Percentiles rank a stretch among this genome's conserved stretches.
Conservation (phyloP, 2,888 invertebrate genomes). For the Cyclophora albipunctata region DNA sequence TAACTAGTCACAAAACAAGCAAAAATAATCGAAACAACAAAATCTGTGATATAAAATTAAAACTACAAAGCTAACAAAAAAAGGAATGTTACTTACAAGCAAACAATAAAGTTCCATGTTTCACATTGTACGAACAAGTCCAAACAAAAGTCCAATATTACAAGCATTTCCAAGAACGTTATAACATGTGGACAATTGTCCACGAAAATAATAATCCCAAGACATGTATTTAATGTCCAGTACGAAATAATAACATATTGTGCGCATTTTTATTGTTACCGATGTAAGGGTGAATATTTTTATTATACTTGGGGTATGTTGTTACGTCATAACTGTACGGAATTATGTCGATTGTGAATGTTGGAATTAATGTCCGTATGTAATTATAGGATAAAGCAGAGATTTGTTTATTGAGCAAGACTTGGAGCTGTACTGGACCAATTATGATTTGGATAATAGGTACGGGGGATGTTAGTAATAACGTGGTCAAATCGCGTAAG, state of each 20-base stretch:
- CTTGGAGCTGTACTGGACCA: no score
- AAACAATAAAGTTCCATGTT: constrained; percentile 1
- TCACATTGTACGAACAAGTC: constrained; percentile 12
- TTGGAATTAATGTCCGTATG: no score
- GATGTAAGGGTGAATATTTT: constrained; percentile 17
- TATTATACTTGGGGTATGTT: neutral
- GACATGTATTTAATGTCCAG: constrained; percentile 39
- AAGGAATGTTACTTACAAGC: no score
- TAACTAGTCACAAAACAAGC: neutral
- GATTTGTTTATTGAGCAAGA: no score
- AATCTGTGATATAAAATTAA: no score
- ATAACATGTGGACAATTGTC: constrained; percentile 47
- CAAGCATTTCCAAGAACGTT: constrained; percentile 30
- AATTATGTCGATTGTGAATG: no score
- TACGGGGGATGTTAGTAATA: no score
- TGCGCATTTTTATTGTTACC: constrained; percentile 25
- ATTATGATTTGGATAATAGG: no score
- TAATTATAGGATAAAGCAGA: no score
- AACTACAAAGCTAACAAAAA: no score
- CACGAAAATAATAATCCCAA: constrained; percentile 39
- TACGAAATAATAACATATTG: constrained; percentile 32
- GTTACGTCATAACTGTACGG: neutral
- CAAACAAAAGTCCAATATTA: constrained; percentile 34
- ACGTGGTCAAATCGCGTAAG: no score
- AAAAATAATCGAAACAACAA: constrained; percentile 1